Evolutionary conservation across 2,797 vertebrate species (phyloP).

Genomic region (Apogon talboti): DNA sequence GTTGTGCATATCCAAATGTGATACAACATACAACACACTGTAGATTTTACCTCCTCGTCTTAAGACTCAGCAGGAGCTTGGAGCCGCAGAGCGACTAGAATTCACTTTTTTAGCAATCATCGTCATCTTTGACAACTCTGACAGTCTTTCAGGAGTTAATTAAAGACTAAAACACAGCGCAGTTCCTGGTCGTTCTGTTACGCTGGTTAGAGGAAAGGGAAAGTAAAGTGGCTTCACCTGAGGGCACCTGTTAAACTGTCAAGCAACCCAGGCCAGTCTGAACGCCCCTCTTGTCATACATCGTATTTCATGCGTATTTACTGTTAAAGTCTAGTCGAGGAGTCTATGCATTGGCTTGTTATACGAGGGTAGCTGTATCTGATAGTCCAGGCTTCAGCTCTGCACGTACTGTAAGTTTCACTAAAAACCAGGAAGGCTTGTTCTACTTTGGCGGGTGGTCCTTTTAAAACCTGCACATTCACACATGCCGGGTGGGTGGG

Average conservation of each 20-base stretch:
- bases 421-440: slow-evolving; percentile 21
- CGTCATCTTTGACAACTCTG: neutral
- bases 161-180: neutral
- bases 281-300: slow-evolving; percentile 11
- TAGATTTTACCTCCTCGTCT: too few species aligned
- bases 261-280: slow-evolving; percentile 3
- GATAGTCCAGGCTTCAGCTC: too few species aligned
- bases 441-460: slow-evolving; percentile 23
- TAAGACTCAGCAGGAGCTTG: neutral
- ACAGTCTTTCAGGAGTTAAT: neutral
- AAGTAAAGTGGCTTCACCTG: slow-evolving; percentile 18
- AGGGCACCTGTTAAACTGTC: slow-evolving; percentile 34
- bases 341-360: too few species aligned
- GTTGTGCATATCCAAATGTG: neutral
- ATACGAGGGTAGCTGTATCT: neutral
- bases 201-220: neutral
- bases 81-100: too few species aligned
- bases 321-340: too few species aligned
- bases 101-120: neutral
- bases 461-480: slow-evolving; percentile 34
- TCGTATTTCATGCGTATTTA: too few species aligned
- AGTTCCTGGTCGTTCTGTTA: slow-evolving; percentile 4
- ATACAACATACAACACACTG: neutral
- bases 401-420: neutral
- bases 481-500: slow-evolving; percentile 22